phyloP scores from a whole-genome alignment of 2,113 vertebrate genomes.

The Hypomesus transpacificus region DNA sequence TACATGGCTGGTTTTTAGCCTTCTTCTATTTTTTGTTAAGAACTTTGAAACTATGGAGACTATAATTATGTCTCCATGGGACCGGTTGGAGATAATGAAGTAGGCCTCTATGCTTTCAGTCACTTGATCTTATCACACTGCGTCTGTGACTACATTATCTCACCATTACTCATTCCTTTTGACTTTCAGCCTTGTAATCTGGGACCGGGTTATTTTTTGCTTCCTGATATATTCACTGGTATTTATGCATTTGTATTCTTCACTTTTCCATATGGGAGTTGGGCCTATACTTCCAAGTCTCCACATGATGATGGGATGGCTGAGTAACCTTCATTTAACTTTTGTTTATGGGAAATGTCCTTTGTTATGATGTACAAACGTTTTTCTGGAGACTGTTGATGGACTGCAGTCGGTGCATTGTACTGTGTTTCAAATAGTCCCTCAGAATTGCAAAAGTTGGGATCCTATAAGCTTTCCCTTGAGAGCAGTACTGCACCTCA shows the following conservation, averaged over 20 bases:
- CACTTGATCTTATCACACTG: conserved; percentile 26
- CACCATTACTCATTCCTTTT: conserved; percentile 29
- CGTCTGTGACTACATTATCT: conserved; percentile 33
- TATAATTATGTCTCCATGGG: conserved; percentile 36
- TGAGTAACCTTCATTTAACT: neutral
- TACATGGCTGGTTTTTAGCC: conserved; percentile 33
- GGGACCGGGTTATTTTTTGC: conserved; percentile 28
- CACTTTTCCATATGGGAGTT: conserved; percentile 16
- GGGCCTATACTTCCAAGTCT: neutral
- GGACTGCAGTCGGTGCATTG: neutral
- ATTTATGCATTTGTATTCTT: conserved; percentile 24
- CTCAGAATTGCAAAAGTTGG: conserved; percentile 1
- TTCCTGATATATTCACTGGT: conserved; percentile 7
- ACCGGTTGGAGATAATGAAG: conserved; percentile 37
- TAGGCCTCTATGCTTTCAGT: conserved; percentile 29
- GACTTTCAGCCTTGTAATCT: conserved; percentile 12
- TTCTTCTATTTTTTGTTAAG: conserved; percentile 45
- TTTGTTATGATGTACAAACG: neutral
- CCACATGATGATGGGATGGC: neutral
- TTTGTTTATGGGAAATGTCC: neutral
- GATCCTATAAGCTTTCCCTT: conserved; percentile 30
- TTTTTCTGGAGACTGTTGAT: no score
- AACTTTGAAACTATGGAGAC: conserved; percentile 35
- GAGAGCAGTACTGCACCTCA: conserved; percentile 20
- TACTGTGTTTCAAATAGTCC: neutral